phyloP scores from a whole-genome alignment of 2,797 vertebrate species.

The Semaprochilodus insignis region DNA sequence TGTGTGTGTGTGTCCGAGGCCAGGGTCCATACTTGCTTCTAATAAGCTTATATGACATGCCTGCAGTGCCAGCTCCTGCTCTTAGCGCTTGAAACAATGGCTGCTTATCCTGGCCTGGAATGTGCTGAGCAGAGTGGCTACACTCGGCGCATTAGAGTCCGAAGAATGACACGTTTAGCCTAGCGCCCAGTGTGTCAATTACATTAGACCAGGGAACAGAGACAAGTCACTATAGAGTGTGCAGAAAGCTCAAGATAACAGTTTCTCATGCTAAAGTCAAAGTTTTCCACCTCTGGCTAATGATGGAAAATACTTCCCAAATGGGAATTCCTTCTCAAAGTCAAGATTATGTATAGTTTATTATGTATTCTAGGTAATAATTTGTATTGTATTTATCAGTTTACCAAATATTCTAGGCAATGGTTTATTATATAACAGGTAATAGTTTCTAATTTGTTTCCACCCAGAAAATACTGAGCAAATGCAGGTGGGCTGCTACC shows the following conservation, averaged over 20 bases:
- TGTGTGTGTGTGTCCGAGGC: conserved; percentile 45
- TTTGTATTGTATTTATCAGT: no score
- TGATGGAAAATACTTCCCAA: no score
- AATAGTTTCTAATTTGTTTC: no score
- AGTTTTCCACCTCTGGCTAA: no score
- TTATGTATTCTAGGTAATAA: no score
- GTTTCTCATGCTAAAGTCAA: no score
- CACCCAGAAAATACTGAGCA: no score
- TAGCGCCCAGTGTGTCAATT: conserved; percentile 44
- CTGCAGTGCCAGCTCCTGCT: conserved; percentile 72
- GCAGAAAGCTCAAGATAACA: neutral
- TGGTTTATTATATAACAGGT: no score
- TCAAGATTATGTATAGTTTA: no score
- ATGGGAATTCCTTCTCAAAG: no score
- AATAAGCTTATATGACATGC: conserved; percentile 85
- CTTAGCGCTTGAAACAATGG: conserved; percentile 85
- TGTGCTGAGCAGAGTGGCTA: conserved; percentile 78
- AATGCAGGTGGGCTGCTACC: no score
- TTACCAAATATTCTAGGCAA: no score
- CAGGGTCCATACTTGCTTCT: conserved; percentile 53
- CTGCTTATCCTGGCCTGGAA: conserved; percentile 86
- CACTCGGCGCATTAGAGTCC: conserved; percentile 79
- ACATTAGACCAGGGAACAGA: conserved; percentile 25
- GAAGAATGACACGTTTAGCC: conserved; percentile 55
- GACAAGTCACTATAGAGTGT: neutral